Base-by-base conservation (phyloP, 2,797 vertebrate species). In the Arctocebus calabarensis region DNA sequence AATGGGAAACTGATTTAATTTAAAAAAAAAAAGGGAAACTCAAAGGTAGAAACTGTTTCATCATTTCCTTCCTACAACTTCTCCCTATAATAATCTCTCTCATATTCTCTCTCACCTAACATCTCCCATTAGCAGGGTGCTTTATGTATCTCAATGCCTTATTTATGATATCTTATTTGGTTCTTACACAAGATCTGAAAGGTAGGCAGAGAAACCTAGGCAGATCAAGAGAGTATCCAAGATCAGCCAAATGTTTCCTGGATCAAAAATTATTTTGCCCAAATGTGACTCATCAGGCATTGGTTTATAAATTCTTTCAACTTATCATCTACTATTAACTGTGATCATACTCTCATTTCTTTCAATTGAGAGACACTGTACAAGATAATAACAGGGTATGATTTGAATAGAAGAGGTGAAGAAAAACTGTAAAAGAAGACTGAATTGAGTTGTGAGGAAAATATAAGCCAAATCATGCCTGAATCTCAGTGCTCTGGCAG, bases 361-460 rank as follows among this genome's bases (percentile, higher is more conserved):
- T 91, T 84, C 4, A 66, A 62, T 75, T 87, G 83, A 89, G 59
- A 94, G 93, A 77, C 37, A 57, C 2, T 92, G 11, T 75, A 68
- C 20, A 81, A 70, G 20, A 75, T 61, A 85, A 81, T 81, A 90
- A 94, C 55, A 86, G 19, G 10, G 2, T 89, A 62, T 64, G 17
- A 64, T 79, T 87, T 95, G 62, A 32, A 84, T 14, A 61, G 91
- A 83, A 81, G 43, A 81, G 9, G 9, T 59, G 27, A 87, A 91
- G 62, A 64, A 86, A 86, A 77, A 81, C 10, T 81, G 43, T 52
- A 75, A 43, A 86, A 94, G 52, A 22, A 55, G 40, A 83, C 79
- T 74, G 62, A 93, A 92, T 94, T 90, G 74, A 94, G 13, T 64
- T 96, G 37, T n/a, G 17, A 88, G 10, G 32, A 3, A 95, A 91